Evolutionary conservation across 2,888 invertebrate species (phyloP).

Genomic region (Esperia sulphurella): DNA sequence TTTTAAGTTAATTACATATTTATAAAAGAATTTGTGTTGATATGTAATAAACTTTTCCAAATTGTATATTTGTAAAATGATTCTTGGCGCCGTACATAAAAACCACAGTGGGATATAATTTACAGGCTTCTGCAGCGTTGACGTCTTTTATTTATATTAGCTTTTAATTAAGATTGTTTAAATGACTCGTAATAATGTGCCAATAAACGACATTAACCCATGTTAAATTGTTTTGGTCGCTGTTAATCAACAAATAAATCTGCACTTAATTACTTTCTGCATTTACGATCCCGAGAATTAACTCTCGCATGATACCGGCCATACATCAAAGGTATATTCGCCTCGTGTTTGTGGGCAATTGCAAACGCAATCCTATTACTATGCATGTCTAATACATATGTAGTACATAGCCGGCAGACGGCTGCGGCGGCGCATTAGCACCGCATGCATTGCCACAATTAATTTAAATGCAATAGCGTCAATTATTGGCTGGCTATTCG

Average conservation of each 20-base stretch:
- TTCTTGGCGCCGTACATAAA: too few species aligned
- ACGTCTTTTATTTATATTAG: too few species aligned
- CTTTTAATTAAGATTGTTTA: too few species aligned
- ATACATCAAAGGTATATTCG: constrained; percentile 63
- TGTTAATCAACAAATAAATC: background rate
- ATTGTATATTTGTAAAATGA: too few species aligned
- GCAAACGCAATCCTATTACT: constrained; percentile 57
- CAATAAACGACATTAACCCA: background rate
- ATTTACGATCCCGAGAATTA: constrained; percentile 1
- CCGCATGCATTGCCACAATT: constrained; percentile 62
- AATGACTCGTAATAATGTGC: too few species aligned
- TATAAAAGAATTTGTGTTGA: too few species aligned
- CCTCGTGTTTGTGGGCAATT: constrained; percentile 64
- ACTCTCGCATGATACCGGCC: constrained; percentile 13
- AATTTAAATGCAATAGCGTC: constrained; percentile 72
- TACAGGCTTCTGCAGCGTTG: too few species aligned
- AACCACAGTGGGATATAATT: too few species aligned
- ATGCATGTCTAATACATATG: constrained; percentile 51
- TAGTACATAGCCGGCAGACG: constrained; percentile 35
- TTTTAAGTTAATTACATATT: too few species aligned
- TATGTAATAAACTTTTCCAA: too few species aligned
- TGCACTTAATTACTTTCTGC: background rate
- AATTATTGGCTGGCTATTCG: constrained; percentile 60
- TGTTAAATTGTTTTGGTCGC: background rate
- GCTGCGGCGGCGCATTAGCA: constrained; percentile 47